phyloP scores from a whole-genome alignment of 2,888 invertebrate species.

The Diploptera punctata region DNA sequence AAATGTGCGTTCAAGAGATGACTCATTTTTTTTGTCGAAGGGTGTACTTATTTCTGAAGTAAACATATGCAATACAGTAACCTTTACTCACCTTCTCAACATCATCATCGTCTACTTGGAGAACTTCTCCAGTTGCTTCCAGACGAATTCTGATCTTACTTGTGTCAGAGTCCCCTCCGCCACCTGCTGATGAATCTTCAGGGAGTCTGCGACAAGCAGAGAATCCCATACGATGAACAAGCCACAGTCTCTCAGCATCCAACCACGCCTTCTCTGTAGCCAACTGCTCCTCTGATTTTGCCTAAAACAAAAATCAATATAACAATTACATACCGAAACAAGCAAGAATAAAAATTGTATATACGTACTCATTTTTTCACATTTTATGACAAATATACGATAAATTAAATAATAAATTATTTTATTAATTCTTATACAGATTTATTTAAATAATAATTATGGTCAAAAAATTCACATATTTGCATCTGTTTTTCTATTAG shows the following conservation, averaged over 20 bases:
- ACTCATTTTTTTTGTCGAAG: too few species aligned
- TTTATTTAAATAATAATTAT: too few species aligned
- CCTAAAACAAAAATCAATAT: slow-evolving; percentile 60
- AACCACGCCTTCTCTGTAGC: slow-evolving; percentile 72
- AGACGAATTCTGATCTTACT: slow-evolving; percentile 78
- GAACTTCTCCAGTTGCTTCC: slow-evolving; percentile 79
- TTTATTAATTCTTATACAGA: too few species aligned
- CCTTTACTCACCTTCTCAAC: slow-evolving; percentile 84
- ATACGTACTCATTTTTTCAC: too few species aligned
- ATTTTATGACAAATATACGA: too few species aligned
- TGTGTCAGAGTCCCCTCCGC: slow-evolving; percentile 1
- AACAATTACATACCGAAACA: background rate
- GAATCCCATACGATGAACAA: slow-evolving; percentile 93
- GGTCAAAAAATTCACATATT: too few species aligned
- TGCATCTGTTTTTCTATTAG: background rate
- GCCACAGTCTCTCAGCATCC: slow-evolving; percentile 82
- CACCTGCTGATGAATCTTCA: slow-evolving; percentile 9
- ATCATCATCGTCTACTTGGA: slow-evolving; percentile 94
- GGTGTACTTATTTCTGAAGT: too few species aligned
- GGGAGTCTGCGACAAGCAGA: slow-evolving; percentile 68
- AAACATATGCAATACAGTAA: too few species aligned
- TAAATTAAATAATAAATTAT: too few species aligned
- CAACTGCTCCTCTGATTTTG: slow-evolving; percentile 71
- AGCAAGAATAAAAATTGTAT: background rate
- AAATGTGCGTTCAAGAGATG: too few species aligned